Percentiles rank a stretch among this genome's conserved stretches.
phyloP scores from a whole-genome alignment of 2,797 vertebrate genomes.

The Halcyon smyrnensis region DNA sequence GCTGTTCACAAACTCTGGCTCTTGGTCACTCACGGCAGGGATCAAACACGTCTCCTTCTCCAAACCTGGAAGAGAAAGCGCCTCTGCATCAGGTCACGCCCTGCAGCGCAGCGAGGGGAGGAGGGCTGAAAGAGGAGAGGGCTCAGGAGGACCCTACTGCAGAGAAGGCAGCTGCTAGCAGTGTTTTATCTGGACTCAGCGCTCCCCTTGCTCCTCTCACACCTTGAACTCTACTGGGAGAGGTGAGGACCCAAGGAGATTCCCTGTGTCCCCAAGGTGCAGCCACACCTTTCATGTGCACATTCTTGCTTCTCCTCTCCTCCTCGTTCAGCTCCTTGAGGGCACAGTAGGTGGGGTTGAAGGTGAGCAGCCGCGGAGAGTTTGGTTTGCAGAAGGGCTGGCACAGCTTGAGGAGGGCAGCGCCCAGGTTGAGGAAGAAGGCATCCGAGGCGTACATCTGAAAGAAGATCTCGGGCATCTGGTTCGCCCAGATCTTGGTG shows the following conservation, averaged over 20 bases:
- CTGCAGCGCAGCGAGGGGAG: background rate
- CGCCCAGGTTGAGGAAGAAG: constrained; percentile 95
- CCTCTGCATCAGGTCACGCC: background rate
- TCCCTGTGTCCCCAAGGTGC: background rate
- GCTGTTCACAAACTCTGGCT: constrained; percentile 85
- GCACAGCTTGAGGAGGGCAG: constrained; percentile 92
- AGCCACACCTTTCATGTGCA: constrained; percentile 89
- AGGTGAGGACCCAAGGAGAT: background rate
- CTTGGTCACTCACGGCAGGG: constrained; percentile 85
- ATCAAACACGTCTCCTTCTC: constrained; percentile 97
- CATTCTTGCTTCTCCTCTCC: constrained; percentile 89
- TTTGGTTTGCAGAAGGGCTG: constrained; percentile 95
- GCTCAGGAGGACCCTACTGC: background rate
- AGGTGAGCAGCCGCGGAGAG: constrained; percentile 92
- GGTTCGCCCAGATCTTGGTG: constrained; percentile 98
- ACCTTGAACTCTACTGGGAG: background rate
- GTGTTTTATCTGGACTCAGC: fast-evolving
- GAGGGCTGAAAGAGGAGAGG: background rate
- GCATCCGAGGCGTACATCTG: constrained; percentile 97
- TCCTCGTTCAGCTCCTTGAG: constrained; percentile 94
- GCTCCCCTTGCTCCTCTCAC: background rate
- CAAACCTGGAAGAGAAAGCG: constrained; percentile 82
- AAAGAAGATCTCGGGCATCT: constrained; percentile 98
- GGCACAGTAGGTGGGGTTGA: constrained; percentile 95
- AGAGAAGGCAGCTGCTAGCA: background rate